A percentile compares a stretch with the other conserved stretches of the same genome.
Evolutionary conservation across 1,140 invertebrate species (phyloP).

Genomic region (Drosophila gunungcola): DNA sequence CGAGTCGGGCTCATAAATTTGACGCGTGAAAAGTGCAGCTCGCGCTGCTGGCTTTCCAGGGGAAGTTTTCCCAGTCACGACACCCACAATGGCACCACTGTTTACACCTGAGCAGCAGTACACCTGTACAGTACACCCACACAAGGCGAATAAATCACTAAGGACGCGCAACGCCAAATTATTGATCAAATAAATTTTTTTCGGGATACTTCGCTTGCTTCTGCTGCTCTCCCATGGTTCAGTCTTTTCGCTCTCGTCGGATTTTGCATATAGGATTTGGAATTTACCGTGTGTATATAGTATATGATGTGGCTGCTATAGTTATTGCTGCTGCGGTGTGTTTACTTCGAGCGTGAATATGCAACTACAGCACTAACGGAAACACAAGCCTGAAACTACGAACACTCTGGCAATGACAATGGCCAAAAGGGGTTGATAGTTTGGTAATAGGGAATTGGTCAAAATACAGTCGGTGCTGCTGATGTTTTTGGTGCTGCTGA

Average conservation of each 20-base stretch:
- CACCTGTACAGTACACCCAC: conserved; percentile 26
- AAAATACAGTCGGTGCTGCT: conserved; percentile 38
- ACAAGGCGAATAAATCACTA: conserved; percentile 58
- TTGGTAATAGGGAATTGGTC: conserved; percentile 71
- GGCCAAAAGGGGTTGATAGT: conserved; percentile 63
- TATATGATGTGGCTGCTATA: conserved; percentile 7
- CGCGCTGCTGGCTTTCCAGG: conserved; percentile 3
- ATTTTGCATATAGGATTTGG: conserved; percentile 5
- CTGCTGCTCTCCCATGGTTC: conserved; percentile 5
- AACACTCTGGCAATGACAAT: conserved; percentile 34
- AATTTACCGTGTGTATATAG: conserved; percentile 6
- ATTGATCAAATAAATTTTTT: conserved; percentile 74
- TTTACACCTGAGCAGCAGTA: conserved; percentile 30
- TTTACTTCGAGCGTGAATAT: conserved; percentile 60
- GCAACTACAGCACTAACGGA: conserved; percentile 59
- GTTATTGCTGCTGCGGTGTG: conserved; percentile 32
- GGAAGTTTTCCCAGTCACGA: conserved; percentile 50
- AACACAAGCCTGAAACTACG: conserved; percentile 9
- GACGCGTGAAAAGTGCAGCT: conserved; percentile 76
- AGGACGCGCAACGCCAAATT: conserved; percentile 69
- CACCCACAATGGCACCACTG: conserved; percentile 28
- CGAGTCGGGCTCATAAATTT: conserved; percentile 67
- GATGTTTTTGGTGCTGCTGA: background rate
- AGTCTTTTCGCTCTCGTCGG: background rate
- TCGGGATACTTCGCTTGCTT: conserved; percentile 11